Conservation (phyloP, 1,140 invertebrate genomes). For the Drosophila auraria region DNA sequence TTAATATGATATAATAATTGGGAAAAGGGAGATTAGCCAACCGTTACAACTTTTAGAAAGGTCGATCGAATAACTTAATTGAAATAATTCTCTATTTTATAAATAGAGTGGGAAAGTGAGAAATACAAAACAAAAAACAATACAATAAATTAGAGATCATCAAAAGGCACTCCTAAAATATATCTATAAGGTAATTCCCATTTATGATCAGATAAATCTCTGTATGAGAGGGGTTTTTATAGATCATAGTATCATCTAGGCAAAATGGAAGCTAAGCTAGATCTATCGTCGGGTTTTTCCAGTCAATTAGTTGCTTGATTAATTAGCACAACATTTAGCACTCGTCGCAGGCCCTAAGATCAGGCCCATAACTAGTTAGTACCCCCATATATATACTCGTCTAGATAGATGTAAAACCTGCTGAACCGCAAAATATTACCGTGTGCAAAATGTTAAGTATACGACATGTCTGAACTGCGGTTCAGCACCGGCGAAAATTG, state of each 20-base stretch:
- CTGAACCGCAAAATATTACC: constrained; percentile 48
- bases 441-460: constrained; percentile 44
- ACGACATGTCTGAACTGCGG: constrained; percentile 39
- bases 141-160: constrained; percentile 21
- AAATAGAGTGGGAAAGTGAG: constrained; percentile 22
- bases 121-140: constrained; percentile 13
- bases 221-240: constrained; percentile 13
- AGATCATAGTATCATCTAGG: constrained; percentile 24
- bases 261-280: constrained; percentile 34
- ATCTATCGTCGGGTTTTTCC: constrained; percentile 62
- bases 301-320: constrained; percentile 65
- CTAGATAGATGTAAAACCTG: constrained; percentile 22
- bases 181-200: constrained; percentile 41
- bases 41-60: constrained; percentile 43
- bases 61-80: constrained; percentile 26
- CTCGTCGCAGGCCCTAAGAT: constrained; percentile 25
- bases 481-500: constrained; percentile 36
- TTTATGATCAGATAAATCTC: constrained; percentile 29
- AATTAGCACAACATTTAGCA: constrained; percentile 64
- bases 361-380: constrained; percentile 42
- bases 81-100: constrained; percentile 33
- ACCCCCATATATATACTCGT: constrained; percentile 2
- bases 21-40: constrained; percentile 19
- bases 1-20: constrained; percentile 45
- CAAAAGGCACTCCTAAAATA: constrained; percentile 5